Evolutionary conservation across 2,113 vertebrate genomes (phyloP).

Genomic region (Carettochelys insculpta): DNA sequence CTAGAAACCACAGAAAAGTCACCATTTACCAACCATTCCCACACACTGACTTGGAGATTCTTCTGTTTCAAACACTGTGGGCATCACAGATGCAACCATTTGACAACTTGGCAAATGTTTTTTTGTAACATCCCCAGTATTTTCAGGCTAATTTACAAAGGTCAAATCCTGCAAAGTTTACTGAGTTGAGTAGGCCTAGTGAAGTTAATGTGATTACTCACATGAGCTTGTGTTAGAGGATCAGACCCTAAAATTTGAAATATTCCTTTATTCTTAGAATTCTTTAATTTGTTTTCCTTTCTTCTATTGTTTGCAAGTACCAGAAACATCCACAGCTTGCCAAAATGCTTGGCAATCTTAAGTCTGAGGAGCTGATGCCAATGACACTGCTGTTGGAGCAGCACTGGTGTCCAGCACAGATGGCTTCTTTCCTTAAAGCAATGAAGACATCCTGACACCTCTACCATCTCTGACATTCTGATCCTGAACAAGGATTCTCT

Average conservation of each 20-base stretch:
- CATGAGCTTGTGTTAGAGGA: neutral
- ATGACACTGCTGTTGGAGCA: neutral
- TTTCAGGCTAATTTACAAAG: neutral
- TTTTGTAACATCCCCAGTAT: neutral
- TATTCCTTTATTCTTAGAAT: neutral
- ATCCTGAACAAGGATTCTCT: constrained; percentile 33
- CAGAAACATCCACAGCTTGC: neutral
- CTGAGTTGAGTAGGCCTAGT: neutral
- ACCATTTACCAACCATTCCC: neutral
- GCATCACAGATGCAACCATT: neutral
- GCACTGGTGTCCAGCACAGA: constrained; percentile 24
- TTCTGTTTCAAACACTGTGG: neutral
- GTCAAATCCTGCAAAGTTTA: neutral
- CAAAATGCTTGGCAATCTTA: constrained; percentile 29
- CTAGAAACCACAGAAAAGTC: neutral
- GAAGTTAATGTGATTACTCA: neutral
- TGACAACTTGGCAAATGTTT: neutral
- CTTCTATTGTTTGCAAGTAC: neutral
- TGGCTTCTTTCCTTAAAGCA: constrained; percentile 54
- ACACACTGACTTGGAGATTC: neutral
- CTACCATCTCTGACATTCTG: constrained; percentile 47
- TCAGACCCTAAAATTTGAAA: neutral
- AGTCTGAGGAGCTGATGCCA: constrained; percentile 49
- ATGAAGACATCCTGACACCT: constrained; percentile 68
- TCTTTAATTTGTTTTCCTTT: neutral